phyloP scores from a whole-genome alignment of 2,797 vertebrate genomes.

The Gobionotothen gibberifrons region DNA sequence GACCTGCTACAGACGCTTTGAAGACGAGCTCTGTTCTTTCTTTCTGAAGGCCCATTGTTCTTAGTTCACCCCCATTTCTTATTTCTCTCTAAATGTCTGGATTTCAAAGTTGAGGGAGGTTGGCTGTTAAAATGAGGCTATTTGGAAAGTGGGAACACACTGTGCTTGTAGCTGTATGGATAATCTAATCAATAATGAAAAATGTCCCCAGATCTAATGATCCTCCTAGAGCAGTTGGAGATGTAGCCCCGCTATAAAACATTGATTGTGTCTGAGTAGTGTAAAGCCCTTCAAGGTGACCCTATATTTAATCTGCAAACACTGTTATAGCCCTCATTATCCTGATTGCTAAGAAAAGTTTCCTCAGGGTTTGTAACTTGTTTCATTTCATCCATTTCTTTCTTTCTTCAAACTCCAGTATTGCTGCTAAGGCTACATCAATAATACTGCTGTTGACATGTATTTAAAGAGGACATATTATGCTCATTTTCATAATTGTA shows the following conservation, averaged over 20 bases:
- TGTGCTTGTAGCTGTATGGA: conserved; percentile 39
- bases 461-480: too few relatives aligned
- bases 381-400: not conserved
- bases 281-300: not conserved
- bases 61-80: not conserved
- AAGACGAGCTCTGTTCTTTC: conserved; percentile 11
- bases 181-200: conserved; percentile 61
- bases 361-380: not conserved
- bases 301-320: not conserved
- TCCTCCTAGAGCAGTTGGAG: not conserved
- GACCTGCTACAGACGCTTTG: conserved; percentile 37
- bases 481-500: too few relatives aligned
- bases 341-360: not conserved
- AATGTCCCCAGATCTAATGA: conserved; percentile 43
- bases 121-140: conserved; percentile 11
- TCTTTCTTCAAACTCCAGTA: not conserved
- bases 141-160: conserved; percentile 25
- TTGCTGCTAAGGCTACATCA: not conserved
- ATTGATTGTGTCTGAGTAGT: conserved; percentile 9
- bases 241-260: conserved; percentile 6
- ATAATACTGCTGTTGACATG: not conserved
- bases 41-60: conserved; percentile 14
- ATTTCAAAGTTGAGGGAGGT: conserved; percentile 17
- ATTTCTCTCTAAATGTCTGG: conserved; percentile 11
- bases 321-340: not conserved